Conservation (phyloP, 2,797 vertebrate species). For the Poeciliopsis paucimaculata region DNA sequence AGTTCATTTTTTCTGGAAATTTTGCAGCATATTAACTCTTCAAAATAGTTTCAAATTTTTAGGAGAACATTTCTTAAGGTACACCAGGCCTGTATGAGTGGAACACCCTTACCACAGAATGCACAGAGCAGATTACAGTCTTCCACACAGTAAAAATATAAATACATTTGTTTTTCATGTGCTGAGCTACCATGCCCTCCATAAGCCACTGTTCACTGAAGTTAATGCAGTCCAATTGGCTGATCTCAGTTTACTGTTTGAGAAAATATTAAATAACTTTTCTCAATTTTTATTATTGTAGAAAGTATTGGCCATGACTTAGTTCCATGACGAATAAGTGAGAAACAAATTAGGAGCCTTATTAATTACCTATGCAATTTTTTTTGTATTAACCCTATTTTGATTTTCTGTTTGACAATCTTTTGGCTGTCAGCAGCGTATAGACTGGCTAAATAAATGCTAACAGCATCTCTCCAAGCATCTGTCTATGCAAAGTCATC, state of each 20-base stretch:
- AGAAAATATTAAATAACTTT: not conserved
- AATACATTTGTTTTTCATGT: not conserved
- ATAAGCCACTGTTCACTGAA: not conserved
- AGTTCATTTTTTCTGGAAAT: not conserved
- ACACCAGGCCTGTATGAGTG: not conserved
- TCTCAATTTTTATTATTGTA: not conserved
- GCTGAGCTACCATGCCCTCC: not conserved
- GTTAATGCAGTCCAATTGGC: not conserved
- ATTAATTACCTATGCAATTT: no score
- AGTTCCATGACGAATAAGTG: not conserved
- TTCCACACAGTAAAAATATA: not conserved
- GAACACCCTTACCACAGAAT: not conserved
- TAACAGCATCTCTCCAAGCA: not conserved
- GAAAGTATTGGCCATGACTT: not conserved
- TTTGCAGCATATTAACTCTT: not conserved
- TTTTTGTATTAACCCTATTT: not conserved
- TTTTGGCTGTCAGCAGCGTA: not conserved
- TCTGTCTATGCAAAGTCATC: not conserved
- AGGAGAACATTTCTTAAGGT: not conserved
- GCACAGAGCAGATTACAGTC: not conserved
- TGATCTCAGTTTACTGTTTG: not conserved
- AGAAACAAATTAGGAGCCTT: not conserved
- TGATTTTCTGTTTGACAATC: not conserved
- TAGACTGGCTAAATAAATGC: not conserved
- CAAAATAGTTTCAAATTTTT: not conserved